Percentiles rank a stretch among this genome's conserved stretches.
Evolutionary conservation across 2,113 vertebrate species (phyloP).

Genomic region (Pelecanus crispus): DNA sequence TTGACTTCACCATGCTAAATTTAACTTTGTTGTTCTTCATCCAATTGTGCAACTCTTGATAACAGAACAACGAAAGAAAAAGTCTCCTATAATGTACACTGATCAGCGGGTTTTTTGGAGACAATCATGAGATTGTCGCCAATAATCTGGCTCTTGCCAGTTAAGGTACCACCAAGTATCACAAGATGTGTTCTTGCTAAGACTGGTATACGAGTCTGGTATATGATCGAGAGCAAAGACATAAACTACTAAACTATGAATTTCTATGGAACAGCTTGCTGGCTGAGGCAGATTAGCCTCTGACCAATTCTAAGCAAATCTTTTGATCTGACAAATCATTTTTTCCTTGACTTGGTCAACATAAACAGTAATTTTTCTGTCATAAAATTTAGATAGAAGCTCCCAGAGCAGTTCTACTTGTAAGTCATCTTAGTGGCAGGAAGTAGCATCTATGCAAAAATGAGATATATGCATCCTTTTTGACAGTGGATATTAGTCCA

Average conservation of each 20-base stretch:
- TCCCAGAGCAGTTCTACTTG: not conserved
- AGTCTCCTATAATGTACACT: not conserved
- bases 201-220: not conserved
- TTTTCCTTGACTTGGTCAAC: not conserved
- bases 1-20: not conserved
- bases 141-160: not conserved
- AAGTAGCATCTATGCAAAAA: not conserved
- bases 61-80: not conserved
- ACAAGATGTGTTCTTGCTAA: not conserved
- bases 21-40: not conserved
- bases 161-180: not conserved
- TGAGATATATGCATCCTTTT: not conserved
- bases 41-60: not conserved
- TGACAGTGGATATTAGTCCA: not conserved
- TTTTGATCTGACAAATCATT: not conserved
- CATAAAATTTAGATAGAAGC: not conserved
- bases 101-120: not conserved
- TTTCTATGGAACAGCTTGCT: not conserved
- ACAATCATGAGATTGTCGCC: not conserved
- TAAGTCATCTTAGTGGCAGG: not conserved
- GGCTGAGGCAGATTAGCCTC: not conserved
- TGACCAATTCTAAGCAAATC: not conserved
- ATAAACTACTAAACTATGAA: not conserved
- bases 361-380: not conserved
- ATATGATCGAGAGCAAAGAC: not conserved